Evolutionary conservation across 1,140 invertebrate genomes (phyloP), one percentile per base, ranked within the genome.

Genomic region (Bombus polaris): DNA sequence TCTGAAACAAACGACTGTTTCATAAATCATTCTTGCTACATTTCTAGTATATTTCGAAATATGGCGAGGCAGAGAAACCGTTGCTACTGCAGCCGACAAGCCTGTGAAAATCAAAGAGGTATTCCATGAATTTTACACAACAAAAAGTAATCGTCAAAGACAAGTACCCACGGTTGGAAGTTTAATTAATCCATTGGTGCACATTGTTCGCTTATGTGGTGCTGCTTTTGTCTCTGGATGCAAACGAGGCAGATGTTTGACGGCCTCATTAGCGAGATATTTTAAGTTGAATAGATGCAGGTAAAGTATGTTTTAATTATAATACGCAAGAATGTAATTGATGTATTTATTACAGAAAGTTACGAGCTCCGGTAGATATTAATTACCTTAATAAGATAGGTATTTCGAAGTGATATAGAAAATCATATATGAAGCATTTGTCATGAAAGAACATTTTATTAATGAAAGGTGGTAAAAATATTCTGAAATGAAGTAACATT

Each of bases 1-100:
- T 77, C 72, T 37, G 59, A 84, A 87, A 87, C 85, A 84, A 87
- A 83, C 81, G 74, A 72, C 85, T 78, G 85, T 77, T 81, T 70
- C 78, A 87, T 87, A 87, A 87, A 87, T 87, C 78, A 87, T 85
- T 73, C 76, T 35, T 57, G 76, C 39, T 72, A 73, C 57, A 42
- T 79, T 80, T 80, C 66, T 80, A 73, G 53, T 57, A 80, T 85
- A 85, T 85, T 80, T 85, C 42, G 68, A 39, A 78, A 83, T 57
- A 47, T 35, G n/a, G 22, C 44, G 62, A 10, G 32, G 35, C 4
- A 70, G 59, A 5, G 59, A 62, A n/a, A 13, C 9, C 25, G 57
- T 28, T 18, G 35, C 65, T 10, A 37, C 3, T 78, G 65, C 47
- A 44, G 47, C 35, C 59, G 74, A 70, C 62, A 57, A 68, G 5